Conservation (phyloP, 2,797 vertebrate species). For the Threskiornis aethiopicus region DNA sequence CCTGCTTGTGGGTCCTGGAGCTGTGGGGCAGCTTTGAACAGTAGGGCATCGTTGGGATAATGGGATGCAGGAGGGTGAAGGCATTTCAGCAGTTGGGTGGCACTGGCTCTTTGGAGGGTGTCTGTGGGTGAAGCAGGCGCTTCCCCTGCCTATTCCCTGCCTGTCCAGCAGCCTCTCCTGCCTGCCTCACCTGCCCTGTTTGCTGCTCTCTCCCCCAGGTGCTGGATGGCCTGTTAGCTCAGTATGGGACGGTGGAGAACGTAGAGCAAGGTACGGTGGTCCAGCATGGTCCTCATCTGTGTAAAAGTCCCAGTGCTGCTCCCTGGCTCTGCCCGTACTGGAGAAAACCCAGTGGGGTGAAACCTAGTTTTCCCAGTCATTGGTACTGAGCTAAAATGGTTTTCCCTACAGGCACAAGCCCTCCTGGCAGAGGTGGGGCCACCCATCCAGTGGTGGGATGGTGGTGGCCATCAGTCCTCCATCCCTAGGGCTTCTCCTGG, state of each 20-base stretch:
- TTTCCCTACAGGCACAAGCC: neutral
- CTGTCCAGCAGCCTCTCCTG: neutral
- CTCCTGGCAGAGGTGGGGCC: neutral
- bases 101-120: neutral
- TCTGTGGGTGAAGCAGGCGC: neutral
- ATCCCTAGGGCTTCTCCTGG: neutral
- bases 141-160: neutral
- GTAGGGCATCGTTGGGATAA: neutral
- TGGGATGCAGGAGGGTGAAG: neutral
- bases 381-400: neutral
- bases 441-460: rapidly evolving
- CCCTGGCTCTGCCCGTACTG: neutral
- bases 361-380: neutral
- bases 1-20: neutral
- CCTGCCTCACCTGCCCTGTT: neutral
- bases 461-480: neutral
- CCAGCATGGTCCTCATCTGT: neutral
- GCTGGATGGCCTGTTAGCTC: slow-evolving; percentile 90
- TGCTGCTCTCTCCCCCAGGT: slow-evolving; percentile 78
- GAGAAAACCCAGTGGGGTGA: neutral
- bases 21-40: neutral
- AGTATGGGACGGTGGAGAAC: slow-evolving; percentile 92
- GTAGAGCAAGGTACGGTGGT: slow-evolving; percentile 90
- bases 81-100: neutral
- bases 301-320: neutral